These are phyloP conservation scores for Paramuricea clavata DNA, from an alignment of 92 coral and sea anemone species.

Conservation along the genomic window DNA sequence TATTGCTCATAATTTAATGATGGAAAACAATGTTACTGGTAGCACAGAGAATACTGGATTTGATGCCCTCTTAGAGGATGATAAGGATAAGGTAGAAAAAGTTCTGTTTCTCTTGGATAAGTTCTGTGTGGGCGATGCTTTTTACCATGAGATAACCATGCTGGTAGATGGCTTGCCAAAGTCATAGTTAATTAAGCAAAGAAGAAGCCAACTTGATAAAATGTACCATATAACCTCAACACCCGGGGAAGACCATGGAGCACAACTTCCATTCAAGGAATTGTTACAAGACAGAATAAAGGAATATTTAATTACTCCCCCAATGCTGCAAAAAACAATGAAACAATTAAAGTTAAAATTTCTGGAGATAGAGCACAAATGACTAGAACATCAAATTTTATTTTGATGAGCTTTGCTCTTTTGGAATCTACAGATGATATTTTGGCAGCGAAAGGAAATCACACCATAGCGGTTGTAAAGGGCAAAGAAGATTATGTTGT, in stretches of 20 bases:
- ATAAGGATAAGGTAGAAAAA: conserved; percentile 62
- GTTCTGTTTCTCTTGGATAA: conserved; percentile 73
- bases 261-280: conserved; percentile 64
- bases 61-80: conserved; percentile 60
- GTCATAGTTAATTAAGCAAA: conserved; percentile 65
- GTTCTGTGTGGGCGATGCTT: too few relatives aligned
- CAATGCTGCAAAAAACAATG: conserved; percentile 25
- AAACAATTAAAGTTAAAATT: conserved; percentile 68
- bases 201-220: conserved; percentile 68
- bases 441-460: conserved; percentile 69
- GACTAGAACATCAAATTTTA: conserved; percentile 72
- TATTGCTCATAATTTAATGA: background rate
- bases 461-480: conserved; percentile 72
- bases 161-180: too few relatives aligned
- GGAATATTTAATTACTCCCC: conserved; percentile 2
- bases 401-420: conserved; percentile 70
- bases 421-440: conserved; percentile 68
- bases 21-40: background rate
- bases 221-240: conserved; percentile 73
- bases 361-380: conserved; percentile 82
- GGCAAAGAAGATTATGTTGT: conserved; percentile 70
- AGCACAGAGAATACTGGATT: conserved; percentile 45
- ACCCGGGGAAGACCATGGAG: conserved; percentile 74
- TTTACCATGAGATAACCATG: too few relatives aligned
- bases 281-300: too few relatives aligned